Percentiles rank a stretch among this genome's conserved stretches.
These are phyloP conservation scores for Aptenodytes forsteri DNA, from an alignment of 2,113 vertebrate genomes.

Conservation along the genomic window DNA sequence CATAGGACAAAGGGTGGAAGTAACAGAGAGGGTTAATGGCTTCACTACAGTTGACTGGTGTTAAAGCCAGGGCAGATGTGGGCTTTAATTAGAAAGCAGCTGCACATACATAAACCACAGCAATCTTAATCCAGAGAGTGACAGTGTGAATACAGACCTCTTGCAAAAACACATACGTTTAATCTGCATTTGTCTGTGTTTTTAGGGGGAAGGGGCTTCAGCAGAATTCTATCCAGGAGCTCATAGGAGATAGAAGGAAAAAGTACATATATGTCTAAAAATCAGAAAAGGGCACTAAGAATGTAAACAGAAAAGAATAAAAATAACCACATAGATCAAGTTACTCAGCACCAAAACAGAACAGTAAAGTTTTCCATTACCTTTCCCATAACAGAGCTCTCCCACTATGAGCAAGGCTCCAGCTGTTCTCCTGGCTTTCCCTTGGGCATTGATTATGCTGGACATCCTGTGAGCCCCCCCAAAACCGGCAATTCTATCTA, in stretches of 20 bases:
- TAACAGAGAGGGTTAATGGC: constrained; percentile 18
- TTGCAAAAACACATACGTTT: constrained; percentile 7
- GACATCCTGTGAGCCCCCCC: background rate
- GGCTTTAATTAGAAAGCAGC: constrained; percentile 53
- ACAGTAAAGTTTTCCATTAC: constrained; percentile 66
- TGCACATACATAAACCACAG: constrained; percentile 39
- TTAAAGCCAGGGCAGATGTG: constrained; percentile 18
- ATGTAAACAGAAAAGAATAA: constrained; percentile 69
- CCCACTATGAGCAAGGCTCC: background rate
- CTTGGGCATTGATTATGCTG: background rate
- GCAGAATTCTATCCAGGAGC: background rate
- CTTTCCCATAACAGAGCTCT: constrained; percentile 48
- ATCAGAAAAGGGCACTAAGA: constrained; percentile 39
- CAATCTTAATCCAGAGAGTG: constrained; percentile 11
- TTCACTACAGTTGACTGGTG: background rate
- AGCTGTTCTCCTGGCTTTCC: constrained; percentile 27
- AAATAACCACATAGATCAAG: constrained; percentile 63
- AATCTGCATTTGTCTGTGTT: background rate
- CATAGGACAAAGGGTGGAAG: background rate
- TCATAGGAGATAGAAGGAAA: background rate
- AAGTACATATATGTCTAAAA: constrained; percentile 27
- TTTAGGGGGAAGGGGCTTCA: background rate
- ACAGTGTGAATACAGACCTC: background rate
- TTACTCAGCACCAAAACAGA: constrained; percentile 65
- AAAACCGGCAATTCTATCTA: background rate